Evolutionary conservation across 2,113 vertebrate genomes (phyloP).

Genomic region (Oreochromis tanganicae): DNA sequence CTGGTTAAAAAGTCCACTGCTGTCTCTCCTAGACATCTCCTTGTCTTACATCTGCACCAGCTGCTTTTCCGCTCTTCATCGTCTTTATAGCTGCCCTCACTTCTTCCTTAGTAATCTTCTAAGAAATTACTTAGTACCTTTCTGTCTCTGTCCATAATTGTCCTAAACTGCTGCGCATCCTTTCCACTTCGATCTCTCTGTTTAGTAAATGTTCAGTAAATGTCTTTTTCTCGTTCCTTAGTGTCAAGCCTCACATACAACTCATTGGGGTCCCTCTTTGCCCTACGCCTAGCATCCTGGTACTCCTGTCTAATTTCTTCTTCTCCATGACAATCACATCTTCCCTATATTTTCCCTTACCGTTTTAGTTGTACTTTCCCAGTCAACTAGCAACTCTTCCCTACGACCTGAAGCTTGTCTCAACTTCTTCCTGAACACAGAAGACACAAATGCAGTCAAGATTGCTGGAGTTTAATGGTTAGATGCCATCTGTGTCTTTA

Average conservation of each 20-base stretch:
- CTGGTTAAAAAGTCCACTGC: not conserved
- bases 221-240: not conserved
- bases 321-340: not conserved
- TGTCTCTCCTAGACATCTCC: not conserved
- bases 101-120: not conserved
- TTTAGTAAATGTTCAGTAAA: not conserved
- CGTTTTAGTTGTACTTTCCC: not conserved
- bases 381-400: not conserved
- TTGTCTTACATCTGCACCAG: not conserved
- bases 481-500: not conserved
- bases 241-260: not conserved
- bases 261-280: not conserved
- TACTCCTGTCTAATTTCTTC: not conserved
- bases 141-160: not conserved
- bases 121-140: not conserved
- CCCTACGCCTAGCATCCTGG: not conserved
- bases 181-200: not conserved
- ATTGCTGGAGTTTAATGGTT: not conserved
- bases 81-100: not conserved
- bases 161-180: fast-evolving
- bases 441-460: not conserved
- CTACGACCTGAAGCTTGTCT: not conserved
- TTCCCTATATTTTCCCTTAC: not conserved
- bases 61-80: not conserved
- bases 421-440: not conserved